Evolutionary conservation across 2,888 invertebrate genomes (phyloP), one percentile per base, ranked within the genome.

Genomic region (Cantharis lateralis): DNA sequence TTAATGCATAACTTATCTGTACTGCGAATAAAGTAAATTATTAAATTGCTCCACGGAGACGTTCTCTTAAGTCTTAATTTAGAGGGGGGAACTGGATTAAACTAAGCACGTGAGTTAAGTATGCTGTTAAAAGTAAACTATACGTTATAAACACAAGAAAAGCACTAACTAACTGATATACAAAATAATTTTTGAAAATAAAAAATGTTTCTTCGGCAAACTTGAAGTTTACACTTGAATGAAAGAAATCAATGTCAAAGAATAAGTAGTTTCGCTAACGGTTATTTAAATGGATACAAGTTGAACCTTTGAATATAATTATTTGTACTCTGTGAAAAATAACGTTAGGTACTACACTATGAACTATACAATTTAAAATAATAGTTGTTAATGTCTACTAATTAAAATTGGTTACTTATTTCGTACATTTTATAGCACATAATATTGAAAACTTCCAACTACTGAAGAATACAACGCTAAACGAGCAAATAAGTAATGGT

Each of bases 41-140:
- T 82, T 85, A 86, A 86, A 86, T 86, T 86, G 86, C 84, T 82
- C 79, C 81, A 83, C 83, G 84, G 84, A 85, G 85, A 85, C 82
- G 82, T 75, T 76, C 75, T 78, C 74, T 76, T 76, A 78, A 76
- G 76, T 76, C 78, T 84, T 84, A 80, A 81, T 80, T 77, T 74
- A 79, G 75, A 73, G 81, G 76, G 80, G 80, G 79, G 24, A 28
- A 18, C 64, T 18, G 64, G 80, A 80, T 78, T 76, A 76, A 78
- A 74, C 76, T 48, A 79, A 71, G 69, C 77, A 80, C 79, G 80
- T 79, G 79, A 81, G 78, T 75, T 78, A 74, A 75, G 74, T 77
- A 72, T 80, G 78, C 74, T 76, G 78, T 61, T 76, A 24, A 74
- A 72, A 63, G 74, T 77, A 77, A 74, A 77, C 72, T 66, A 20